A percentile compares a stretch with the other conserved stretches of the same genome.
These are phyloP conservation scores for Tholera decimalis DNA, from an alignment of 2,888 invertebrate species.

Conservation along the genomic window DNA sequence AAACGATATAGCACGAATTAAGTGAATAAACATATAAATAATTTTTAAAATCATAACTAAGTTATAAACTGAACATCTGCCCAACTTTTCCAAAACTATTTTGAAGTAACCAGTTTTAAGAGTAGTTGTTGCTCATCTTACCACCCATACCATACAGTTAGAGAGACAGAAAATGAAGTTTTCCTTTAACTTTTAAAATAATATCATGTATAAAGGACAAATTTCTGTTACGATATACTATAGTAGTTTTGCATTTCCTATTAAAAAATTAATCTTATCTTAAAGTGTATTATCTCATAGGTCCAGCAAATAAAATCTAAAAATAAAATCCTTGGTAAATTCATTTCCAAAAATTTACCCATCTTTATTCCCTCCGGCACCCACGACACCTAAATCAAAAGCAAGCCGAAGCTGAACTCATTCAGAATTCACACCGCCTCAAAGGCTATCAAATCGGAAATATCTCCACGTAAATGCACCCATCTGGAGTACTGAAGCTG, in stretches of 20 bases:
- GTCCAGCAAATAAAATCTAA: neutral
- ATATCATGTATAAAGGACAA: too few species aligned
- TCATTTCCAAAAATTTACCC: conserved; percentile 31
- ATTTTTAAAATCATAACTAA: too few species aligned
- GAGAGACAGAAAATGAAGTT: too few species aligned
- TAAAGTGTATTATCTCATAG: neutral
- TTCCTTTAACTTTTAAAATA: too few species aligned
- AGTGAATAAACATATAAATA: too few species aligned
- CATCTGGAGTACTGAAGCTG: conserved; percentile 82
- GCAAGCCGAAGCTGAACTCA: conserved; percentile 58
- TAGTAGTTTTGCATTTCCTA: neutral
- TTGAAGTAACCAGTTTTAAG: too few species aligned
- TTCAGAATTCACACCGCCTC: conserved; percentile 72
- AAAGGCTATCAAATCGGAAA: conserved; percentile 87
- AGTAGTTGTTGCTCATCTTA: too few species aligned
- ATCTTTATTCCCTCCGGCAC: conserved; percentile 51
- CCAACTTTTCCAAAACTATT: too few species aligned
- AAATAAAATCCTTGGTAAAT: conserved; percentile 20
- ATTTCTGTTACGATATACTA: too few species aligned
- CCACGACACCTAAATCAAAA: conserved; percentile 64
- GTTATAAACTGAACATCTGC: too few species aligned
- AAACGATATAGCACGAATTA: too few species aligned
- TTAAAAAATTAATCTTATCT: neutral
- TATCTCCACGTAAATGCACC: conserved; percentile 87
- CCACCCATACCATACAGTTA: too few species aligned